phyloP scores from a whole-genome alignment of 1,140 invertebrate species.

The Galleria mellonella region DNA sequence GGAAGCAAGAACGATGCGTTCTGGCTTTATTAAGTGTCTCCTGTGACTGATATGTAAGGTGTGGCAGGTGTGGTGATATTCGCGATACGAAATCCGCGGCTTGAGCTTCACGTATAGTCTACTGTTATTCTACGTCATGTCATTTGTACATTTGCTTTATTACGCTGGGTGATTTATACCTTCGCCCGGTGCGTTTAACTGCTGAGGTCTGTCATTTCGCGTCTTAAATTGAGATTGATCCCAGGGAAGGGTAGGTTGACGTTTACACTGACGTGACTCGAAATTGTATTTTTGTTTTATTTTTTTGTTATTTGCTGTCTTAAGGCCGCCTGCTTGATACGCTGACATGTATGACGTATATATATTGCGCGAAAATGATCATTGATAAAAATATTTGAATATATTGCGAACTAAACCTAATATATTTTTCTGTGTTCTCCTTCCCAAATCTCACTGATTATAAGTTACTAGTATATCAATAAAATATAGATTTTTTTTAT shows the following conservation, averaged over 20 bases:
- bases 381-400: too few species aligned
- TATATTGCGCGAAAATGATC: too few species aligned
- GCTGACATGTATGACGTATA: neutral
- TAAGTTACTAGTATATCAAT: too few species aligned
- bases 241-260: conserved; percentile 31
- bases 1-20: conserved; percentile 26
- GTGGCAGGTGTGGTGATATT: conserved; percentile 35
- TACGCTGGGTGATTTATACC: conserved; percentile 59
- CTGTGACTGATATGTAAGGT: conserved; percentile 40
- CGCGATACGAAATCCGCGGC: conserved; percentile 22
- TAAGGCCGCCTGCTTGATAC: too few species aligned
- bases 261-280: conserved; percentile 25
- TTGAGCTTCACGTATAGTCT: conserved; percentile 3
- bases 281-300: conserved; percentile 44
- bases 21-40: conserved; percentile 51
- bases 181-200: conserved; percentile 62
- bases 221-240: conserved; percentile 71
- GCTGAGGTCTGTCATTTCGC: conserved; percentile 58
- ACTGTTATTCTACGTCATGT: conserved; percentile 16
- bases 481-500: too few species aligned
- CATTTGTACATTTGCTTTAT: conserved; percentile 64
- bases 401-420: too few species aligned
- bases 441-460: too few species aligned
- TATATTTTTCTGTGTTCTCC: too few species aligned
- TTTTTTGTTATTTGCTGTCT: conserved; percentile 14